Conservation (phyloP, 2,888 invertebrate species). For the Venusia cambrica region DNA sequence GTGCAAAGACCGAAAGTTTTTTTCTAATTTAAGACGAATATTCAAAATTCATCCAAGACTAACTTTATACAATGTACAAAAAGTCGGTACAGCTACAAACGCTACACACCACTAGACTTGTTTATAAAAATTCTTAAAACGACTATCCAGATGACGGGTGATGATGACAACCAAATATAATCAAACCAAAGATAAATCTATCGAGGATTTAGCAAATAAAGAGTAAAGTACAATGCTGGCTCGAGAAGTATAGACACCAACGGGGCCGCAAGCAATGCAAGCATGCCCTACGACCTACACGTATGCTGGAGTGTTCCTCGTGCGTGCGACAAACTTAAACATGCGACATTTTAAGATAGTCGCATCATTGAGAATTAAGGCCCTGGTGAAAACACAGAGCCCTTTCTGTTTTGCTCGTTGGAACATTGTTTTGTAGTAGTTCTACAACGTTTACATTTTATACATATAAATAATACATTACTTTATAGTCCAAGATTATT, state of each 20-base stretch:
- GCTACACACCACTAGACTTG: slow-evolving; percentile 12
- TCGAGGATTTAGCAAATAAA: slow-evolving; percentile 35
- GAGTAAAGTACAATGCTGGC: slow-evolving; percentile 39
- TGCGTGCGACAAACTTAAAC: too few relatives aligned
- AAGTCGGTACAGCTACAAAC: too few relatives aligned
- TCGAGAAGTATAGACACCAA: slow-evolving; percentile 29
- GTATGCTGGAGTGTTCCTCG: too few relatives aligned
- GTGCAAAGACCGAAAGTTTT: too few relatives aligned
- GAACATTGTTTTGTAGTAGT: slow-evolving; percentile 24
- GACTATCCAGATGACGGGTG: slow-evolving; percentile 19
- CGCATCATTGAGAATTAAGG: too few relatives aligned
- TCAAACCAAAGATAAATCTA: slow-evolving; percentile 16
- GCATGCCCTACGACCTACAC: slow-evolving; percentile 36
- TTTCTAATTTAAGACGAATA: too few relatives aligned
- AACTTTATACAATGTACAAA: too few relatives aligned
- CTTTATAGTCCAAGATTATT: too few relatives aligned
- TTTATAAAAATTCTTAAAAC: slow-evolving; percentile 13
- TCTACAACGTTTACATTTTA: too few relatives aligned
- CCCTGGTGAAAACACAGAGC: slow-evolving; percentile 30
- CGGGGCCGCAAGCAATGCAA: slow-evolving; percentile 48
- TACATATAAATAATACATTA: too few relatives aligned
- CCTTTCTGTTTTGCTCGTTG: slow-evolving; percentile 34
- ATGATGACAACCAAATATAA: slow-evolving; percentile 25
- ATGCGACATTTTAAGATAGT: too few relatives aligned
- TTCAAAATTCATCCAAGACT: too few relatives aligned